Evolutionary conservation across 2,113 vertebrate species (phyloP).

Genomic region (Gadus macrocephalus): DNA sequence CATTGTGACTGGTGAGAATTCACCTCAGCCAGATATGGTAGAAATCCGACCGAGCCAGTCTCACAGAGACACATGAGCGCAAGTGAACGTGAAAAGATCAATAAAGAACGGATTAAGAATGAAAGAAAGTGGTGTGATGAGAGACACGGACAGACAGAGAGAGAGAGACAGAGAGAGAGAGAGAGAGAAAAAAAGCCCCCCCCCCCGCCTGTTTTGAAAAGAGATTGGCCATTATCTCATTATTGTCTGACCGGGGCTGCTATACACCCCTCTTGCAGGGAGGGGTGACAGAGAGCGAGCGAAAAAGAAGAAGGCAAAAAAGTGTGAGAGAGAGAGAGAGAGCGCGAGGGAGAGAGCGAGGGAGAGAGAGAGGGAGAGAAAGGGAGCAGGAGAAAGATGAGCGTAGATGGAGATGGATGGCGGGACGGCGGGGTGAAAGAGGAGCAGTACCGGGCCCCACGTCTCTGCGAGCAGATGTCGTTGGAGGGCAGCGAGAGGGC

Average conservation of each 20-base stretch:
- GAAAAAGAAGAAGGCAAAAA: too few species aligned
- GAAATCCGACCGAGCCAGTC: slow-evolving; percentile 35
- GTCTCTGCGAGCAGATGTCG: slow-evolving; percentile 69
- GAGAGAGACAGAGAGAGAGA: slow-evolving; percentile 12
- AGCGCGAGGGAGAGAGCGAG: not conserved
- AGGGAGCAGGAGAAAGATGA: slow-evolving; percentile 61
- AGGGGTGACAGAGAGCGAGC: slow-evolving; percentile 3
- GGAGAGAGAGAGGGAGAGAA: slow-evolving; percentile 34
- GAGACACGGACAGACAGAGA: slow-evolving; percentile 20
- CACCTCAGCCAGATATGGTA: not conserved
- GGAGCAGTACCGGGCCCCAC: slow-evolving; percentile 49
- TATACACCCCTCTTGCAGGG: slow-evolving; percentile 41
- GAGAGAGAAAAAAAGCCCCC: slow-evolving; percentile 23
- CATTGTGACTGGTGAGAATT: not conserved
- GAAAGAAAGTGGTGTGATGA: slow-evolving; percentile 41
- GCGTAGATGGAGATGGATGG: slow-evolving; percentile 70
- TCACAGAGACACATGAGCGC: slow-evolving; percentile 33
- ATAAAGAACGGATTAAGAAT: slow-evolving; percentile 65
- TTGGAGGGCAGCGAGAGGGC: slow-evolving; percentile 71
- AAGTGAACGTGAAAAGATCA: slow-evolving; percentile 64
- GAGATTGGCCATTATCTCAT: slow-evolving; percentile 69
- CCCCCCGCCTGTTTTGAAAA: slow-evolving; percentile 54
- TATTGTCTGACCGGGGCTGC: slow-evolving; percentile 62
- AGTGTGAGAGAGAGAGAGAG: not conserved
- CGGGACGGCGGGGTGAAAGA: slow-evolving; percentile 67